Percentiles rank a stretch among this genome's conserved stretches.
These are phyloP conservation scores for Lobophora halterata DNA, from an alignment of 2,888 invertebrate genomes.

Conservation along the genomic window DNA sequence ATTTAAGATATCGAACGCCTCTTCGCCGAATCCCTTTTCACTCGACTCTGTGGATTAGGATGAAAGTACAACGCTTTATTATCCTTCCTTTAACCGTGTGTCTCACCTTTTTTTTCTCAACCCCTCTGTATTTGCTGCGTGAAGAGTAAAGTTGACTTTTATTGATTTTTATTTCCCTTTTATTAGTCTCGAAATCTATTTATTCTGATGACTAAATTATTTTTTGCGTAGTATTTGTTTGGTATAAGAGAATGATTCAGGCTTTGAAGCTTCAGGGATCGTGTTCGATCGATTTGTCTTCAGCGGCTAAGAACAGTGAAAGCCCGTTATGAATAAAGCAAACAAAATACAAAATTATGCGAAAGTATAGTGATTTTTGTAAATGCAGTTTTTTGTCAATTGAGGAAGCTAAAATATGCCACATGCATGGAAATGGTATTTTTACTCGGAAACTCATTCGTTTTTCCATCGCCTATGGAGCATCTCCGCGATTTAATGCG, in stretches of 20 bases:
- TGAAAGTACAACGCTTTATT: conserved; percentile 77
- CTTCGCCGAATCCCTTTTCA: conserved; percentile 53
- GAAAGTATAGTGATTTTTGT: too few relatives aligned
- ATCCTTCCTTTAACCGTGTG: conserved; percentile 74
- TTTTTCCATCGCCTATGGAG: conserved; percentile 46
- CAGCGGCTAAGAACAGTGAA: too few relatives aligned
- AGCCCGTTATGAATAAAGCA: too few relatives aligned
- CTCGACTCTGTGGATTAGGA: conserved; percentile 64
- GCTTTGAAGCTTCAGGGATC: too few relatives aligned
- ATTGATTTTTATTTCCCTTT: conserved; percentile 50
- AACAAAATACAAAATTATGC: too few relatives aligned
- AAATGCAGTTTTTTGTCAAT: conserved; percentile 42
- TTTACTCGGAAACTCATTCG: conserved; percentile 32
- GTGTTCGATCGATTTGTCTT: too few relatives aligned
- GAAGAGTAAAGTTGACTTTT: conserved; percentile 46
- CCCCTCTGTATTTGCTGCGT: conserved; percentile 45
- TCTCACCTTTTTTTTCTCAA: conserved; percentile 64
- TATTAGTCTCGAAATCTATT: conserved; percentile 39
- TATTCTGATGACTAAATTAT: conserved; percentile 8
- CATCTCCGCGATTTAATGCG: conserved; percentile 67
- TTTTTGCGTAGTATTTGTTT: too few relatives aligned
- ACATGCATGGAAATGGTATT: conserved; percentile 27
- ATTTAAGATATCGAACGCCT: conserved; percentile 76
- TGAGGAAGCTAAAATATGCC: conserved; percentile 13
- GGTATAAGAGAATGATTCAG: too few relatives aligned